Base-by-base conservation (phyloP, 2,888 invertebrate genomes). In the Polydrusus cervinus region DNA sequence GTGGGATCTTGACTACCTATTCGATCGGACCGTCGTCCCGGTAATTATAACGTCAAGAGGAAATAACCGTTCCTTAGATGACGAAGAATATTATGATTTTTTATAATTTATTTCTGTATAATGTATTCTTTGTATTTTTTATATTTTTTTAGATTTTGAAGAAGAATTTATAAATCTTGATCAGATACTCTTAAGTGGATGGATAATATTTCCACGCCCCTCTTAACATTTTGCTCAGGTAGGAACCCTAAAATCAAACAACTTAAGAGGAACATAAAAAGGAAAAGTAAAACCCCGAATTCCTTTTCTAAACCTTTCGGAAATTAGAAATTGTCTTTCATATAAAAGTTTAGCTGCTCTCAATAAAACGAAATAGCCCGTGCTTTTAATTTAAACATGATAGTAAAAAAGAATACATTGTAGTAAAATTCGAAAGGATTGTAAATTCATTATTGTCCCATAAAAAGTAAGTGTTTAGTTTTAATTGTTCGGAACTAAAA, bases 271-370 rank as follows among this genome's bases (percentile, higher is more conserved):
- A 16, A 60, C 69, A 61, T 70, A 70, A 70, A 70, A 70, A 70
- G 34, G 38, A 45, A 25, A 61, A 61, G 61, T 70, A 61, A 70
- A 70, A 61, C 16, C 61, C 47, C 45, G 34, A 70, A 70, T 70
- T 70, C 34, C 60, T 34, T 10, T 13, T 25, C 34, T 49, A 49
- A 49, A 47, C 45, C 69, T 60, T 34, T 61, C 49, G 18, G 34
- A 70, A 70, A 70, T 70, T 70, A 61, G 38, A 61, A 70, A 70
- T 70, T 70, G 69, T 61, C 61, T 61, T 70, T 51, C 61, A 70
- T 70, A 70, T 70, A 70, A 70, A 70, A 61, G 49, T 70, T 69
- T 70, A 61, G 51, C 5, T 70, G 45, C 49, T 47, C 49, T 47
- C 61, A 49, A 70, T 70, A 70, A 70, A 70, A 70, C 0, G 38